These are phyloP conservation scores for Ephydatia muelleri DNA, from an alignment of 37 sponge, comb jelly and placozoan species.

Conservation along the genomic window DNA sequence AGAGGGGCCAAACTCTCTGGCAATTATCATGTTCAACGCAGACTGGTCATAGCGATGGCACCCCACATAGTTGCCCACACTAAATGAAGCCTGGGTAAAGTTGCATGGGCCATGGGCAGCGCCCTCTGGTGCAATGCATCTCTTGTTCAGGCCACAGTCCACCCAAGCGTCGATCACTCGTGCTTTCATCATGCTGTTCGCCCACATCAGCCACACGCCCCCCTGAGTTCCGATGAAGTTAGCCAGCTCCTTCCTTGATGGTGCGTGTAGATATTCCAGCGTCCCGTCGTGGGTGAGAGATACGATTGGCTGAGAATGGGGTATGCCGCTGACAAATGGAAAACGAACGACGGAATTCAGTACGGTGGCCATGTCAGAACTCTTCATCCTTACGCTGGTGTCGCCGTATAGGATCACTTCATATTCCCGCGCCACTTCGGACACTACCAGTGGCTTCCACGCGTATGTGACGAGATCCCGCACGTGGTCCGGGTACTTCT, in stretches of 20 bases:
- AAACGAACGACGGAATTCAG: background rate
- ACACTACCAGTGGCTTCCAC: slow-evolving; percentile 28
- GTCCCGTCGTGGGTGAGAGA: background rate
- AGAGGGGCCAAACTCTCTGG: slow-evolving; percentile 4
- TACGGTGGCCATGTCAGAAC: background rate
- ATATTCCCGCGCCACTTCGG: background rate
- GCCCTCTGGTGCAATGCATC: slow-evolving; percentile 5
- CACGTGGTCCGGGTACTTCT: slow-evolving; percentile 16
- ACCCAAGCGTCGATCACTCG: background rate
- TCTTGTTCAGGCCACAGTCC: slow-evolving; percentile 13
- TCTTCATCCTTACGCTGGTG: slow-evolving; percentile 31
- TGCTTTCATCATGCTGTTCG: background rate
- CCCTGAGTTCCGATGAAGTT: background rate
- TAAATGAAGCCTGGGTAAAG: background rate
- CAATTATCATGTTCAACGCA: background rate
- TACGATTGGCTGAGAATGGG: background rate
- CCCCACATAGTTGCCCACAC: background rate
- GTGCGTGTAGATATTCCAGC: background rate
- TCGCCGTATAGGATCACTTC: slow-evolving; percentile 42
- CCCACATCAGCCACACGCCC: background rate
- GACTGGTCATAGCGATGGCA: slow-evolving; percentile 20
- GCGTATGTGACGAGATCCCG: background rate
- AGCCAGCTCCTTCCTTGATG: background rate
- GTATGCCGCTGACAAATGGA: background rate
- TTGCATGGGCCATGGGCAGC: background rate